Percentiles rank a stretch among this genome's conserved stretches.
Conservation (phyloP, 1,140 invertebrate species). For the Schlechtendalia chinensis region DNA sequence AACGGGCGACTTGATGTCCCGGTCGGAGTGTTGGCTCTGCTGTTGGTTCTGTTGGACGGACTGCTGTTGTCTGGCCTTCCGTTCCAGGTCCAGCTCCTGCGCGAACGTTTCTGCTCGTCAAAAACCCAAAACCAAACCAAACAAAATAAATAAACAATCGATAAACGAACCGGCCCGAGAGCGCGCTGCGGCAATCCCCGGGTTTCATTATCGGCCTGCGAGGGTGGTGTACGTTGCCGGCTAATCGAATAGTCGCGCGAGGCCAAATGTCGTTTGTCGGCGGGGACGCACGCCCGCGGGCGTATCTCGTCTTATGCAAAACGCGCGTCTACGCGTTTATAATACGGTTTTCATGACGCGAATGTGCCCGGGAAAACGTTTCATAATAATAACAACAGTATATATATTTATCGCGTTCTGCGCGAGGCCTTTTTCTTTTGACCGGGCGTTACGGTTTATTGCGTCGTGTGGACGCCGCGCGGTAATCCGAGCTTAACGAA, state of each 20-base stretch:
- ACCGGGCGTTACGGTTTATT: neutral
- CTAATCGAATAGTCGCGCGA: slow-evolving; percentile 44
- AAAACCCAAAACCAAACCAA: too few species aligned
- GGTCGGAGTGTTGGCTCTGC: slow-evolving; percentile 60
- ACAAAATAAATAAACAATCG: slow-evolving; percentile 43
- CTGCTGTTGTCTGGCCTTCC: slow-evolving; percentile 74
- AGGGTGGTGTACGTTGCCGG: too few species aligned
- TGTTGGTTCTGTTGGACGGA: slow-evolving; percentile 55
- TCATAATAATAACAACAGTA: slow-evolving; percentile 17
- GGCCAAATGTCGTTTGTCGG: slow-evolving; percentile 44
- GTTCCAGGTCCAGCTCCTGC: slow-evolving; percentile 79
- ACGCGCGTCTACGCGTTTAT: slow-evolving; percentile 49
- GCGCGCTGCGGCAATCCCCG: too few species aligned
- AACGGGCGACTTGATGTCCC: slow-evolving; percentile 79
- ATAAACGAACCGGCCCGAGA: too few species aligned
- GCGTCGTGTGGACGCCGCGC: neutral
- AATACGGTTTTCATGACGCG: slow-evolving; percentile 48
- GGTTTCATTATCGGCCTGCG: too few species aligned
- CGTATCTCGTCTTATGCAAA: slow-evolving; percentile 50
- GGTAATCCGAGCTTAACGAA: slow-evolving; percentile 44
- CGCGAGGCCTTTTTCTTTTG: slow-evolving; percentile 5
- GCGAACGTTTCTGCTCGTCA: slow-evolving; percentile 79
- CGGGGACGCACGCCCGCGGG: slow-evolving; percentile 37
- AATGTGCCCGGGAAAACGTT: slow-evolving; percentile 49
- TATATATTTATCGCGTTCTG: slow-evolving; percentile 12